Base-by-base conservation (phyloP, 2,113 vertebrate genomes). In the Canis aureus region DNA sequence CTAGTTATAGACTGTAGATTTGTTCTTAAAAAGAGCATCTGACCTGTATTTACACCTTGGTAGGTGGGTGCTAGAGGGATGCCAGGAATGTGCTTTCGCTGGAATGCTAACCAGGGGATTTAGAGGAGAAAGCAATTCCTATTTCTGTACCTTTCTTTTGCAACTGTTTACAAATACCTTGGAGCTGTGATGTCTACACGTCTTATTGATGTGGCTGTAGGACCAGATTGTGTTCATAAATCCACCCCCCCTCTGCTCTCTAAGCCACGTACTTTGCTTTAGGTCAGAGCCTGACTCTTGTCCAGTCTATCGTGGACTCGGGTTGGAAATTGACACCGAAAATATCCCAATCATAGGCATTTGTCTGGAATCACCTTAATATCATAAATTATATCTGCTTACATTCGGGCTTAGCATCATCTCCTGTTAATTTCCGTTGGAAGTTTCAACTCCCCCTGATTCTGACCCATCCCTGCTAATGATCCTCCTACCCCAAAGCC, bases 281-380 rank as follows among this genome's bases (percentile, higher is more conserved):
- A 98, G 97, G 91, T 95, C 53, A 78, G 82, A 73, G 49, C 13
- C 64, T 96, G 38, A 92, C 83, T 97, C 84, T 59, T 53, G 20
- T 11, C 38, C 49, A 49, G 32, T 80, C 80, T 76, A 38, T 60
- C 84, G 66, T 25, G 96, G 74, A 97, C 98, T 95, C 93, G 91
- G 84, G 59, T 12, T 91, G 96, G 91, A 93, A 96, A 97, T 9
- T 80, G 67, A n/a, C 66, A 38, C 0, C 0, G 64, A 97, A 97
- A 98, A 96, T 96, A 94, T 83, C 94, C 89, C 89, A 97, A 51
- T 74, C 29, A 60, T 8, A 51, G 17, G 67, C 53, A 86, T 97
- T 91, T 90, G 85, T 97, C 97, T 87, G 38, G 92, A 98, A 97
- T 98, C 91, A 87, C 95, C 92, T 96, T 90, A 97, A 86, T 17